These are phyloP conservation scores for Calonectris borealis DNA, from an alignment of 2,113 vertebrate genomes.

Conservation along the genomic window DNA sequence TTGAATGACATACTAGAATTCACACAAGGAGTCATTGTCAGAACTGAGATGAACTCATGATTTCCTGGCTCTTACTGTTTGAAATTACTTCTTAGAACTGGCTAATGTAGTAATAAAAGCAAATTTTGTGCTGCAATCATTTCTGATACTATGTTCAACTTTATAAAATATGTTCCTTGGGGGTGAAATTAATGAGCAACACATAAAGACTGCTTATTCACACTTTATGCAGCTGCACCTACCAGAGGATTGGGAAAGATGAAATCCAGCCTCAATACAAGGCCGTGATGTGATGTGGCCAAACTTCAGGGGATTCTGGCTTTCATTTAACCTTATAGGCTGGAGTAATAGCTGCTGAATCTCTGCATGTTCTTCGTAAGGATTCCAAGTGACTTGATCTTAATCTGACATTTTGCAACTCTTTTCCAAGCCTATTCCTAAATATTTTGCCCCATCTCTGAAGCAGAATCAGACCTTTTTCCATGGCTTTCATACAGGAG, in stretches of 20 bases:
- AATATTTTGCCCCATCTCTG: neutral
- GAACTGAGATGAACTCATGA: slow-evolving; percentile 16
- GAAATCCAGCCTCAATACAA: neutral
- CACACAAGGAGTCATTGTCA: slow-evolving; percentile 15
- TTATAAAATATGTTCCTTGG: slow-evolving; percentile 33
- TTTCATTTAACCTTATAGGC: neutral
- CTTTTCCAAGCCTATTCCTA: neutral
- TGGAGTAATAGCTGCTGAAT: neutral
- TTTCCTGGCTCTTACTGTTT: slow-evolving; percentile 1
- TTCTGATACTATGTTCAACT: neutral
- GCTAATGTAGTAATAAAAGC: neutral
- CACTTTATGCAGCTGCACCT: slow-evolving; percentile 18
- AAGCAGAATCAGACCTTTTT: neutral
- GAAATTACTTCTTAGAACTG: neutral
- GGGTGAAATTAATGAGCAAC: slow-evolving; percentile 22
- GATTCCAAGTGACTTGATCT: neutral
- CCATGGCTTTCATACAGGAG: neutral
- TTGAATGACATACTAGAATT: neutral
- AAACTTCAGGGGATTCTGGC: neutral
- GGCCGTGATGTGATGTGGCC: neutral
- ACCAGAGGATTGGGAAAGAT: neutral
- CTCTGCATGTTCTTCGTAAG: neutral
- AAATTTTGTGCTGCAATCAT: neutral
- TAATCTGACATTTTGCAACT: neutral
- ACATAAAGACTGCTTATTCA: slow-evolving; percentile 36